These are phyloP conservation scores for Bostrychus sinensis DNA, from an alignment of 2,113 vertebrate genomes.

Conservation along the genomic window DNA sequence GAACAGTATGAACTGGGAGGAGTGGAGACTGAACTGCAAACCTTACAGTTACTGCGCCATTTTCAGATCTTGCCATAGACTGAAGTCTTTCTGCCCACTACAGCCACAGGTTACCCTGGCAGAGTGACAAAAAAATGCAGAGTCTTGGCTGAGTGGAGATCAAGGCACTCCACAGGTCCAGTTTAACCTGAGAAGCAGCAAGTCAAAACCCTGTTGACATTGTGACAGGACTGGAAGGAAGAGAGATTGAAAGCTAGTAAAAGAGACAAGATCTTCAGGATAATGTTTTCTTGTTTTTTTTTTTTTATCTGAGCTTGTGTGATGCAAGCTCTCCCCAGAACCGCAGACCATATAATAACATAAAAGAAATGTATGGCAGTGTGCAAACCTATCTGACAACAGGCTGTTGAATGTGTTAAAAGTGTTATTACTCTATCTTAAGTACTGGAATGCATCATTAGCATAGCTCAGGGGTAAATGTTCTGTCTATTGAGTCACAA, in stretches of 20 bases:
- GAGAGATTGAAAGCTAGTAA: constrained; percentile 12
- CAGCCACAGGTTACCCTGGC: constrained; percentile 1
- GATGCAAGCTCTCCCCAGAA: constrained; percentile 28
- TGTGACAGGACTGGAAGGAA: not conserved
- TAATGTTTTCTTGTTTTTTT: too few species aligned
- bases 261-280: constrained; percentile 16
- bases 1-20: too few species aligned
- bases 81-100: not conserved
- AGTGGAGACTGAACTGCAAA: too few species aligned
- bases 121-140: constrained; percentile 3
- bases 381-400: too few species aligned
- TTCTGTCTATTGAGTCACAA: too few species aligned
- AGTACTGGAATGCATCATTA: too few species aligned
- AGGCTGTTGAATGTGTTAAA: too few species aligned
- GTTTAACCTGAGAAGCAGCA: constrained; percentile 18
- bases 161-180: constrained; percentile 13
- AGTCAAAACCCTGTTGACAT: constrained; percentile 40
- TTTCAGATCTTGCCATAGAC: not conserved
- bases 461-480: too few species aligned
- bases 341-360: not conserved
- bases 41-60: too few species aligned
- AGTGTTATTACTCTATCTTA: too few species aligned
- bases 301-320: constrained; percentile 32
- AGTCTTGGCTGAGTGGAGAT: constrained; percentile 1
- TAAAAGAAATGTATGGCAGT: not conserved